Percentiles rank a stretch among this genome's conserved stretches.
Evolutionary conservation across 1,140 invertebrate species (phyloP).

Genomic region (Copidosoma floridanum): DNA sequence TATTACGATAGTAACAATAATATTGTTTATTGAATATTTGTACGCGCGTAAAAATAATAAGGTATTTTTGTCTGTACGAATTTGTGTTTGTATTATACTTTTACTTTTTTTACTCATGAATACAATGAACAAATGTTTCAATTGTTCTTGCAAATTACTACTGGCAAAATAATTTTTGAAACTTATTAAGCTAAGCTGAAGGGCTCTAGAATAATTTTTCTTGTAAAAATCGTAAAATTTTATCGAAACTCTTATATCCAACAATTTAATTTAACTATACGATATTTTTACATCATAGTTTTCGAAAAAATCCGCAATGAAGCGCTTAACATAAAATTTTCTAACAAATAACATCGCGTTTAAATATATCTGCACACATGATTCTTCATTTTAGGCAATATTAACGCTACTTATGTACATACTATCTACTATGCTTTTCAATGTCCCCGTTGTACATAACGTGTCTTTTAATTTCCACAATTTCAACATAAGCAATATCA

Average conservation of each 20-base stretch:
- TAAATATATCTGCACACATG: constrained; percentile 35
- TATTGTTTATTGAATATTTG: too few relatives aligned
- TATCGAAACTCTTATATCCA: constrained; percentile 24
- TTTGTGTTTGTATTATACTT: too few relatives aligned
- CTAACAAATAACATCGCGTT: constrained; percentile 39
- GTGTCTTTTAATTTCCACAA: constrained; percentile 26
- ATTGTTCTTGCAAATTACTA: constrained; percentile 23
- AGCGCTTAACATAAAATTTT: too few relatives aligned
- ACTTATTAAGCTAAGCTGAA: constrained; percentile 34
- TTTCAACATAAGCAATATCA: constrained; percentile 11
- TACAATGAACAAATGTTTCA: constrained; percentile 35
- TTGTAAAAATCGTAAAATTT: constrained; percentile 27
- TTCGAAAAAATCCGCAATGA: constrained; percentile 12
- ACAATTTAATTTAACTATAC: constrained; percentile 23
- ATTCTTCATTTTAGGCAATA: constrained; percentile 38
- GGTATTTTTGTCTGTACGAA: too few relatives aligned
- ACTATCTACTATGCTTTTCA: too few relatives aligned
- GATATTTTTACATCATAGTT: neutral
- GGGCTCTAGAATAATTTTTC: constrained; percentile 33
- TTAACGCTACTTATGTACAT: constrained; percentile 42
- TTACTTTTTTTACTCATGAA: constrained; percentile 29
- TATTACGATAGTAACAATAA: too few relatives aligned
- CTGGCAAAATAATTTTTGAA: constrained; percentile 1
- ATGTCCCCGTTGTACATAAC: constrained; percentile 34
- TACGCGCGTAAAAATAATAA: too few relatives aligned